Evolutionary conservation across 2,113 vertebrate genomes (phyloP).

Genomic region (Phasianus colchicus): DNA sequence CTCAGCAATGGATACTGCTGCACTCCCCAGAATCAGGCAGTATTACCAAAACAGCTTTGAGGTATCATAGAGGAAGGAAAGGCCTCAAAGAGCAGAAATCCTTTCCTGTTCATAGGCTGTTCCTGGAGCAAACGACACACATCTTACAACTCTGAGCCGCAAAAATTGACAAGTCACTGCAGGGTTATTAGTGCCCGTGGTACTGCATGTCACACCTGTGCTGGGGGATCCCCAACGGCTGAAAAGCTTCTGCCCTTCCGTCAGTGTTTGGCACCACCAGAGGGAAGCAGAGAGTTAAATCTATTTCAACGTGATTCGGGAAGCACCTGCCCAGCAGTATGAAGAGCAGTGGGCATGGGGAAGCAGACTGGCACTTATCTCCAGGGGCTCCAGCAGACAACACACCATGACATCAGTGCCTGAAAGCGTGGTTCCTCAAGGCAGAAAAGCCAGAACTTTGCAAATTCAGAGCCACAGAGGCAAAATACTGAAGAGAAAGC

Average conservation of each 20-base stretch:
- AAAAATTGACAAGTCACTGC: not conserved
- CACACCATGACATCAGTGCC: not conserved
- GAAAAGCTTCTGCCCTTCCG: not conserved
- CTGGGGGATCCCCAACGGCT: rapidly evolving
- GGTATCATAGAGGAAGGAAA: not conserved
- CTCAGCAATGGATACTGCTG: not conserved
- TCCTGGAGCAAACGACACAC: not conserved
- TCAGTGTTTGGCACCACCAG: not conserved
- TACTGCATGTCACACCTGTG: not conserved
- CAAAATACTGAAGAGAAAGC: not conserved
- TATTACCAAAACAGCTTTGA: not conserved
- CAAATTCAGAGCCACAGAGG: not conserved
- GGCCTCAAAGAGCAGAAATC: not conserved
- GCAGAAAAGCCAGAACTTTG: not conserved
- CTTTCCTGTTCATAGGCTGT: not conserved
- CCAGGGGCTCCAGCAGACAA: not conserved
- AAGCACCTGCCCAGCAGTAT: not conserved
- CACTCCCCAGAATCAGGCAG: not conserved
- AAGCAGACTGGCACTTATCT: not conserved
- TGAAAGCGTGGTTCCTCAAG: rapidly evolving
- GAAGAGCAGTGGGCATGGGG: not conserved
- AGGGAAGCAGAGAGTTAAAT: not conserved
- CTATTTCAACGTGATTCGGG: rapidly evolving
- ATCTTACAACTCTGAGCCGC: not conserved
- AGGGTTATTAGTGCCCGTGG: not conserved